Conservation (phyloP, 1,140 invertebrate species). For the Steinernema khuongi region DNA sequence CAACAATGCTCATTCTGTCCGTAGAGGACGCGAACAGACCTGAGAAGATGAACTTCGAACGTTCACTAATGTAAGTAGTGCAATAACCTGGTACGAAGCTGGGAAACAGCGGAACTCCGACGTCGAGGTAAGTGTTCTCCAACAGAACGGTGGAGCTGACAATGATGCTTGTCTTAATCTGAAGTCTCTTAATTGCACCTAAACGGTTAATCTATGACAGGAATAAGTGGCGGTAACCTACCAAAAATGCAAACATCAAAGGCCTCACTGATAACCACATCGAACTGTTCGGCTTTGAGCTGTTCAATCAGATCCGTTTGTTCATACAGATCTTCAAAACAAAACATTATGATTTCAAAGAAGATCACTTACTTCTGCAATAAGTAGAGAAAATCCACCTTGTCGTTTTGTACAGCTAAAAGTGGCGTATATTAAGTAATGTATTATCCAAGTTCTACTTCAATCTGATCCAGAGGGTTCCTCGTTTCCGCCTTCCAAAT, state of each 20-base stretch:
- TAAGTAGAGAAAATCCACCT: background rate
- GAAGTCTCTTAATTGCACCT: background rate
- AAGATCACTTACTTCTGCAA: background rate
- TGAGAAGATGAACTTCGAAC: background rate
- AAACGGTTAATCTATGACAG: background rate
- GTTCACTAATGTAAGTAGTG: background rate
- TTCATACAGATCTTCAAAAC: background rate
- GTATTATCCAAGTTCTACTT: background rate
- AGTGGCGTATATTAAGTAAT: background rate
- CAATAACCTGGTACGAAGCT: conserved; percentile 2
- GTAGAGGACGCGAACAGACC: background rate
- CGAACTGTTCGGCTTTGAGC: conserved; percentile 12
- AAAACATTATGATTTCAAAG: conserved; percentile 7
- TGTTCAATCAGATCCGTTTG: background rate
- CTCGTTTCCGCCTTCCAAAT: background rate
- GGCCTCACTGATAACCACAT: background rate
- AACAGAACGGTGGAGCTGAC: background rate
- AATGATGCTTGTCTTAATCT: background rate
- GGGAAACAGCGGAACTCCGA: background rate
- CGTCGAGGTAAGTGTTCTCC: background rate
- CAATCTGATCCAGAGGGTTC: background rate
- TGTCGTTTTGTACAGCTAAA: background rate
- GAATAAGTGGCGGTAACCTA: background rate
- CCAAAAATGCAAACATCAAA: conserved; percentile 10
- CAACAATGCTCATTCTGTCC: background rate